Evolutionary conservation across 2,888 invertebrate genomes (phyloP), one percentile per base, ranked within the genome.

Genomic region (Philonicus albiceps): DNA sequence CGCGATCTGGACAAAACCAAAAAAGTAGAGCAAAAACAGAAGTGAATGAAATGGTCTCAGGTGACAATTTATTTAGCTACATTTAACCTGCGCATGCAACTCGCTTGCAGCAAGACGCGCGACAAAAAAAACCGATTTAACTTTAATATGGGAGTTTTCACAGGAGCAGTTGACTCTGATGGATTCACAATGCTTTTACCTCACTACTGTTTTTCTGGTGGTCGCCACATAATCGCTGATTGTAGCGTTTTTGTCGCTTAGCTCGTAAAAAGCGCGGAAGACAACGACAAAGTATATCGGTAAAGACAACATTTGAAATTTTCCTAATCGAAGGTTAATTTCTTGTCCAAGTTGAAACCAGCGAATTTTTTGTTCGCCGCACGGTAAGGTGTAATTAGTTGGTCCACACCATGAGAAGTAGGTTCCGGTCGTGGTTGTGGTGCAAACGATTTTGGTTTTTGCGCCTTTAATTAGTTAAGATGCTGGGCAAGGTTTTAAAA

Each of bases 271-370:
- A 76, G 37, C 37, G 19, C 76, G 22, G 40, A 43, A 40, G 76
- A 76, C 76, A 40, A 37, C 22, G 40, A 76, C 40, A 19, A 76
- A 76, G 22, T 22, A 6, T 22, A n/a, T 37, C 19, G 40, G 76
- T 8, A 11, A 76, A 22, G 43, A 76, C 40, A 40, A 76, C 11
- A 40, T 40, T n/a, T 40, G 2, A 40, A 34, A 76, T 40, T 76
- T 37, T 76, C 76, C 40, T 76, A 40, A 76, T 34, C 76, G 76
- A 76, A 76, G 76, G 76, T 40, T 76, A 40, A 74, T 74, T 76
- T 76, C 37, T 37, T 76, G 64, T 76, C 37, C 76, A 19, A 22
- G 6, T 22, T 37, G 76, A 8, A 19, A 43, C 22, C 19, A 2
- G 74, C 4, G n/a, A 34, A 34, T 13, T 8, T 34, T 22, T 34